Conservation (phyloP, 2,888 invertebrate genomes). For the Rotaria macrura region DNA sequence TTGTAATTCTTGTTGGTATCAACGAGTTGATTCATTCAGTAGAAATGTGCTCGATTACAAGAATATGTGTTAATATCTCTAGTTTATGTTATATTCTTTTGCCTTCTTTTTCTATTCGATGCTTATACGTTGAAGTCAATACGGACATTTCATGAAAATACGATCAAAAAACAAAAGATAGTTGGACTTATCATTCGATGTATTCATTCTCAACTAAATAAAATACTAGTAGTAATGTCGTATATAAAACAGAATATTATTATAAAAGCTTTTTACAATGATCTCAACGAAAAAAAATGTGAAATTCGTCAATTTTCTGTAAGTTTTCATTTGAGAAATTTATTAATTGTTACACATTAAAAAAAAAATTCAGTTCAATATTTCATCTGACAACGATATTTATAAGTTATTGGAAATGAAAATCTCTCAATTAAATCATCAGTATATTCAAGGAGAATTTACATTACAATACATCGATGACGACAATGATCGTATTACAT, state of each 20-base stretch:
- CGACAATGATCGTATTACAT: slow-evolving; percentile 4
- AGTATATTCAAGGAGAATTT: not conserved
- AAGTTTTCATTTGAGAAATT: not conserved
- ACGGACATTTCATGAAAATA: too few species aligned
- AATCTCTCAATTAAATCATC: not conserved
- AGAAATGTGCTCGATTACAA: too few species aligned
- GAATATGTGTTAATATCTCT: too few species aligned
- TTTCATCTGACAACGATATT: not conserved
- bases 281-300: not conserved
- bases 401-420: not conserved
- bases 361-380: not conserved
- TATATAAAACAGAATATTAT: not conserved
- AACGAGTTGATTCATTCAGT: too few species aligned
- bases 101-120: too few species aligned
- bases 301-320: slow-evolving; percentile 10
- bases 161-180: too few species aligned
- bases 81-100: too few species aligned
- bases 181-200: too few species aligned
- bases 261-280: not conserved
- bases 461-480: not conserved
- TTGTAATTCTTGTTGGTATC: too few species aligned
- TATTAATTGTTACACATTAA: too few species aligned
- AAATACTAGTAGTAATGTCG: not conserved
- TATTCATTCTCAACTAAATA: too few species aligned
- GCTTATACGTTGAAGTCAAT: too few species aligned